These are phyloP conservation scores for Plotosus lineatus DNA, from an alignment of 2,113 vertebrate species.

Conservation along the genomic window DNA sequence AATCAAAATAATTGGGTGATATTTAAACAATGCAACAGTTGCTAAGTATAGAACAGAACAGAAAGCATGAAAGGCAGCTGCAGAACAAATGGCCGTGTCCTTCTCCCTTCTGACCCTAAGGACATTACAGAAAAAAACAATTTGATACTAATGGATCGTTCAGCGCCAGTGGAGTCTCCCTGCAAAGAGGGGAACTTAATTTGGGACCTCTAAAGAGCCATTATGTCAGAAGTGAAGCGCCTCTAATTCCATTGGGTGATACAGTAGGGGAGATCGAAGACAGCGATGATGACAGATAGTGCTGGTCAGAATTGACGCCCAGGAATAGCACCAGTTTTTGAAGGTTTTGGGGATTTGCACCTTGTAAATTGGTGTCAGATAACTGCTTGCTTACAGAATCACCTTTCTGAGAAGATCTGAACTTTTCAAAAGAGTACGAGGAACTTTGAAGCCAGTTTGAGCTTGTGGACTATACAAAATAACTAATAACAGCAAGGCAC, in stretches of 20 bases:
- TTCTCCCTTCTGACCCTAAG: slow-evolving; percentile 38
- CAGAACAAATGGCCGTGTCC: slow-evolving; percentile 29
- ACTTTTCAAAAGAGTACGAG: background rate
- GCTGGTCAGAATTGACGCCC: background rate
- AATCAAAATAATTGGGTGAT: background rate
- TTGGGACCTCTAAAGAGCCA: slow-evolving; percentile 46
- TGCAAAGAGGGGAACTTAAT: slow-evolving; percentile 44
- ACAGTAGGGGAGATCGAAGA: slow-evolving; percentile 37
- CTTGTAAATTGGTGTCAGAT: background rate
- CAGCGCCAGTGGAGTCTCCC: slow-evolving; percentile 22
- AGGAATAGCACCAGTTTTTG: background rate
- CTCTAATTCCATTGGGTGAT: slow-evolving; percentile 48
- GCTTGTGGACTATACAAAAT: background rate
- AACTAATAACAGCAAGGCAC: background rate
- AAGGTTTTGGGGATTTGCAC: background rate
- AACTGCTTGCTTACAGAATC: background rate
- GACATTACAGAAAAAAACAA: slow-evolving; percentile 46
- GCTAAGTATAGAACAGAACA: background rate
- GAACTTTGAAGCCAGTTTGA: no score
- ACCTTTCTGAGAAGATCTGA: background rate
- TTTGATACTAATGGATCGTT: slow-evolving; percentile 44
- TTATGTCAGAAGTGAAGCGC: slow-evolving; percentile 45
- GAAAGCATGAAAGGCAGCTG: background rate
- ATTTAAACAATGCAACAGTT: background rate
- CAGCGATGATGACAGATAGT: slow-evolving; percentile 50